phyloP scores from a whole-genome alignment of 2,113 vertebrate species.

The Myrmecobius fasciatus region DNA sequence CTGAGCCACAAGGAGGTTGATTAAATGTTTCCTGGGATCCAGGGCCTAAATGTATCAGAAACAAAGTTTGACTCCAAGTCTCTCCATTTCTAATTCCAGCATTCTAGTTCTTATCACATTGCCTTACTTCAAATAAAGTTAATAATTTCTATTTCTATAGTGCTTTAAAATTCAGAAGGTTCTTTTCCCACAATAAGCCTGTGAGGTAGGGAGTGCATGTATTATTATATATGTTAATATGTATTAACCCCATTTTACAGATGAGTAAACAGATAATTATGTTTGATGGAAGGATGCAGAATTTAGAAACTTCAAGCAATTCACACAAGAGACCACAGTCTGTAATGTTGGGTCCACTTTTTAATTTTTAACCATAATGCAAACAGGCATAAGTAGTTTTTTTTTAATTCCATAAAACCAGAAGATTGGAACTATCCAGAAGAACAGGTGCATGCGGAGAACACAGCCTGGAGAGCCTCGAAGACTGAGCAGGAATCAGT shows the following conservation, averaged over 20 bases:
- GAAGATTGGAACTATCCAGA: conserved; percentile 82
- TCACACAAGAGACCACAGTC: conserved; percentile 15
- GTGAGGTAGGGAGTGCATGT: background rate
- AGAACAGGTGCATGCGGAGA: conserved; percentile 83
- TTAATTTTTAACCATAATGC: conserved; percentile 86
- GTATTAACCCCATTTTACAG: background rate
- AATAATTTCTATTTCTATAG: background rate
- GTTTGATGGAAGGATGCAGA: background rate
- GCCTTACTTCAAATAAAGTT: background rate
- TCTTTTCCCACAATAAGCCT: background rate
- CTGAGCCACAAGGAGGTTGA: background rate
- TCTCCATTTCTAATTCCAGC: background rate
- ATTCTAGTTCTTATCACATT: background rate
- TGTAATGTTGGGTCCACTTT: conserved; percentile 60
- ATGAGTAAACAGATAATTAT: background rate
- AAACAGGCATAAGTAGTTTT: conserved; percentile 86
- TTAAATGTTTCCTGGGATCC: background rate
- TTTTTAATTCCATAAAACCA: conserved; percentile 79
- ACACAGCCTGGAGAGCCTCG: conserved; percentile 78
- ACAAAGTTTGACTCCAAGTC: background rate
- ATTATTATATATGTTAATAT: background rate
- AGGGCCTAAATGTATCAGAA: background rate
- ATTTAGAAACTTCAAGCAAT: background rate
- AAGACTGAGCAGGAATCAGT: conserved; percentile 74
- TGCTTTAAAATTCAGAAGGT: background rate